Evolutionary conservation across 2,113 vertebrate species (phyloP), one percentile per base, ranked within the genome.

Genomic region (Rana temporaria): DNA sequence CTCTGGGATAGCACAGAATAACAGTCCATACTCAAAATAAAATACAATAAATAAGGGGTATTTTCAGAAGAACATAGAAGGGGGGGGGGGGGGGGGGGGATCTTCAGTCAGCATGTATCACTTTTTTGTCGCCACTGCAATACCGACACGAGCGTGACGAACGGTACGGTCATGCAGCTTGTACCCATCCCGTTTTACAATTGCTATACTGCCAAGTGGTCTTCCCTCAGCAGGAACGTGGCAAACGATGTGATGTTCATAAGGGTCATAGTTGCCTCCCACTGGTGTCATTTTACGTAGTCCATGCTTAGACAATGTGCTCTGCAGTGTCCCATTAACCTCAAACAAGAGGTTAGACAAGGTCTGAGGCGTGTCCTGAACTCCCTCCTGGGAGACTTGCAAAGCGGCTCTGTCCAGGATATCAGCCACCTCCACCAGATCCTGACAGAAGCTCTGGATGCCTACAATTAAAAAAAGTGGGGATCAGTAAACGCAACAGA

Each of bases 371-470:
- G n/a, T 90, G 75, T 93, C 93, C 83, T 91, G 86, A 48, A 93
- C 84, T 0, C 84, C 64, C 18, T 88, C 90, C 48, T 87, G 85
- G 6, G 20, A 24, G 0, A 91, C 85, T 2, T 84, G 88, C 64
- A 85, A 87, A 0, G 92, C 26, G 0, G 93, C 93, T 74, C 93
- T 90, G 85, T 97, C 95, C 82, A 97, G 71, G 70, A 96, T 90
- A 87, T 97, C 95, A 32, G 94, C 95, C 1, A 97, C 92, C 73
- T 96, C 95, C 73, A 97, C 95, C 26, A 97, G 85, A 88, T 96
- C 96, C 68, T 92, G 93, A 87, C 95, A 96, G 85, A 96, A 95
- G 84, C 95, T 96, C 87, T 97, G 94, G 87, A 96, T 96, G 30
- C 95, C 95, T 96, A 7, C 4, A 82, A 30, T 14, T 78, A 17